phyloP scores from a whole-genome alignment of 1,140 invertebrate genomes.

The Drosophila lacertosa region DNA sequence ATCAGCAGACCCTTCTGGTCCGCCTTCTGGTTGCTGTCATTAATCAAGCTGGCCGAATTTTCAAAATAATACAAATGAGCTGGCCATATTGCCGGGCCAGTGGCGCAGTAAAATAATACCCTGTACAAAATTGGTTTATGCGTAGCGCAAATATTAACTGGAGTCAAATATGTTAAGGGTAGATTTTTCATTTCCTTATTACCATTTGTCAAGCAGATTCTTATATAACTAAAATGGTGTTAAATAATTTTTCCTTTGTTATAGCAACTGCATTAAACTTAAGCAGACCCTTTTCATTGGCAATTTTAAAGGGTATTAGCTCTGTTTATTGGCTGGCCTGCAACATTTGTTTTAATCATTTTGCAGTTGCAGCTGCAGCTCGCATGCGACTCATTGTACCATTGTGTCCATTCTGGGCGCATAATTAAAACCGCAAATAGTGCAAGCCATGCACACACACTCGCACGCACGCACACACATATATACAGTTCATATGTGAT shows the following conservation, averaged over 20 bases:
- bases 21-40: conserved; percentile 1
- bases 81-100: background rate
- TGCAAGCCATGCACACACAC: conserved; percentile 25
- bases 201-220: too few species aligned
- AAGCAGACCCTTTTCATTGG: background rate
- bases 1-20: background rate
- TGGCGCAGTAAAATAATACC: background rate
- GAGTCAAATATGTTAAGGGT: too few species aligned
- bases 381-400: conserved; percentile 33
- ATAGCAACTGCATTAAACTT: too few species aligned
- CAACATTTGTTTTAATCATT: conserved; percentile 44
- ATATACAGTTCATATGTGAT: conserved; percentile 34
- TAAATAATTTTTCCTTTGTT: too few species aligned
- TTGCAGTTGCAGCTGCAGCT: conserved; percentile 13
- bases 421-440: conserved; percentile 55
- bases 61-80: conserved; percentile 10
- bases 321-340: conserved; percentile 5
- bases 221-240: too few species aligned
- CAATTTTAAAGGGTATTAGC: conserved; percentile 19
- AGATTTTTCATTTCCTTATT: background rate
- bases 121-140: conserved; percentile 17
- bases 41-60: conserved; percentile 23
- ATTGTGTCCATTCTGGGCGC: conserved; percentile 39
- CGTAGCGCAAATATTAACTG: too few species aligned
- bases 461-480: background rate